Evolutionary conservation across 2,797 vertebrate species (phyloP), one percentile per base, ranked within the genome.

Genomic region (Cetoscarus ocellatus): DNA sequence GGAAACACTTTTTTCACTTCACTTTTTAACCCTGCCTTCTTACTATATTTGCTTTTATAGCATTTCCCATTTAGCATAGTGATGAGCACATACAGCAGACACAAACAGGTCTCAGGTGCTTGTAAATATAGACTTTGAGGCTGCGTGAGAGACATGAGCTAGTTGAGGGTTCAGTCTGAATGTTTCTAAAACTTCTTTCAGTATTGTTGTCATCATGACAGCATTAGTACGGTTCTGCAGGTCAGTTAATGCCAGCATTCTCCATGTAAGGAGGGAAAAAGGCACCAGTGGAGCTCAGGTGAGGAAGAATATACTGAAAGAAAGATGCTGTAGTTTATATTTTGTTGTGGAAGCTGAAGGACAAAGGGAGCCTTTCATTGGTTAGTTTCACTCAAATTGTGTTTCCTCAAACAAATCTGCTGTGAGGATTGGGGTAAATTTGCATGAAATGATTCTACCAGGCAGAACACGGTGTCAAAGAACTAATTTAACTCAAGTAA

Each of bases 321-420:
- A 38, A 1, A 1, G 10, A 2, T 27, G 27, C 27, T 27, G 27
- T 27, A 27, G 27, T 27, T 27, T 27, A 27, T 27, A 27, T 27
- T 27, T 27, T 27, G 27, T 27, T 27, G 27, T 27, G 2, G 27
- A 27, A 27, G 27, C 27, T 27, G 55, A 39, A 38, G 48, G n/a
- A 81, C 73, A 84, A 72, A 83, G 12, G 10, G n/a, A 0, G 47
- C 45, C 67, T 79, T 75, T 84, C 56, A 66, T 79, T 8, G 8
- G 35, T n/a, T 40, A 4, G 61, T 67, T 57, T 70, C 69, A 19
- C 75, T 80, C 69, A 38, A 70, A 38, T 61, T 55, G 57, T 63
- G 8, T 1, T 66, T 40, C 56, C 75, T 49, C 73, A 89, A 83
- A 50, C 87, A 92, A 90, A 91, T 83, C 12, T 76, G 70, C 81